phyloP scores from a whole-genome alignment of 2,797 vertebrate species.

The Pachyuromys duprasi region DNA sequence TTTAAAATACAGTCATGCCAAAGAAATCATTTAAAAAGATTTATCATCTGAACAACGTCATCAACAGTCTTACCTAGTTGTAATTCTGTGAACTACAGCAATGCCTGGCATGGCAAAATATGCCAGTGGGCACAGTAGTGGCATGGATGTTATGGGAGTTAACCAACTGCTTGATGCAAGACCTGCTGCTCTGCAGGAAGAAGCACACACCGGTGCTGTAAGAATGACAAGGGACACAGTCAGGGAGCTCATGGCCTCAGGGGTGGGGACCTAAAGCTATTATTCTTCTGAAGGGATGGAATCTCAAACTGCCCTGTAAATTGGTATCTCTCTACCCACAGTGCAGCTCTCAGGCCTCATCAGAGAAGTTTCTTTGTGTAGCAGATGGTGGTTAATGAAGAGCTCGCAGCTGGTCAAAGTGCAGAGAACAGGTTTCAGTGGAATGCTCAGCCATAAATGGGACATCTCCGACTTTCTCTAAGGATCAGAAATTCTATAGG shows the following conservation, averaged over 20 bases:
- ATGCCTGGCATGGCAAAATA: too few relatives aligned
- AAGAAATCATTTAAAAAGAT: conserved; percentile 30
- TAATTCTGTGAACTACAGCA: background rate
- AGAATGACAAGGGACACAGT: too few relatives aligned
- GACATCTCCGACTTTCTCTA: background rate
- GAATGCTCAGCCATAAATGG: background rate
- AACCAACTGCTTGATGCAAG: background rate
- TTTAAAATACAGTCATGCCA: conserved; percentile 34
- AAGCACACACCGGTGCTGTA: background rate
- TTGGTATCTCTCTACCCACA: background rate
- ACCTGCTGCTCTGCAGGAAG: background rate
- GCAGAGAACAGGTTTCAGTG: background rate
- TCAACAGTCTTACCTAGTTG: background rate
- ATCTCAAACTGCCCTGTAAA: background rate
- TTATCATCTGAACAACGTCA: background rate
- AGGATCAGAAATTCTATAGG: background rate
- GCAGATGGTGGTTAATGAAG: background rate
- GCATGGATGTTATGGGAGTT: too few relatives aligned
- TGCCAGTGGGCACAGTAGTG: background rate
- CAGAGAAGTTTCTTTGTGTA: background rate
- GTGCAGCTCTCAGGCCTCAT: background rate
- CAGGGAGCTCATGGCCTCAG: background rate
- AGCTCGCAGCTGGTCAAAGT: background rate
- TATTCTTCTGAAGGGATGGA: background rate
- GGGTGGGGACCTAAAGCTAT: background rate